Evolutionary conservation across 2,113 vertebrate species (phyloP).

Genomic region (Macrotus californicus): DNA sequence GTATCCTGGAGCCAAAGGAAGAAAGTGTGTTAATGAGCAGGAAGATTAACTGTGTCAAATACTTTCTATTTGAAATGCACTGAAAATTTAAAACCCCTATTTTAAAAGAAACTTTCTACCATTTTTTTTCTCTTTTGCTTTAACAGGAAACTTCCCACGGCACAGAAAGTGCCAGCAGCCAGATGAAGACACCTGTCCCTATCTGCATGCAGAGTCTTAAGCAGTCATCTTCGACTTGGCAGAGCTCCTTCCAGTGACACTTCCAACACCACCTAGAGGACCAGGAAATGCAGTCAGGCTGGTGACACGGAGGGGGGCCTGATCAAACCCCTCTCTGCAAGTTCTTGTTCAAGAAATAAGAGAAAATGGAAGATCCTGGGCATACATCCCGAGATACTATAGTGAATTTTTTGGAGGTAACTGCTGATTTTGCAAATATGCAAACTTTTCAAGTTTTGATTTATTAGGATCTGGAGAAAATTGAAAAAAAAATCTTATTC

Average conservation of each 20-base stretch:
- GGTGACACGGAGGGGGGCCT: slow-evolving; percentile 34
- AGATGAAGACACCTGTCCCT: slow-evolving; percentile 72
- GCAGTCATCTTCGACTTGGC: slow-evolving; percentile 58
- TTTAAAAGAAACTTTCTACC: slow-evolving; percentile 56
- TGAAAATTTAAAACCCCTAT: neutral
- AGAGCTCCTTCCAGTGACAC: slow-evolving; percentile 48
- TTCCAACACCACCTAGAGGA: slow-evolving; percentile 71
- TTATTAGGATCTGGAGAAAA: slow-evolving; percentile 40
- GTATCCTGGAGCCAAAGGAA: neutral
- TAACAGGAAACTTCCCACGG: slow-evolving; percentile 57
- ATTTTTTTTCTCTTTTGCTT: slow-evolving; percentile 44
- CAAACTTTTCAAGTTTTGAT: slow-evolving; percentile 39
- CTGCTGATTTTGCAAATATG: slow-evolving; percentile 40
- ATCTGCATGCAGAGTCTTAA: slow-evolving; percentile 61
- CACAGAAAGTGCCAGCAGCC: slow-evolving; percentile 64
- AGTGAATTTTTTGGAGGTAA: slow-evolving; percentile 18
- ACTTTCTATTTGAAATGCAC: neutral
- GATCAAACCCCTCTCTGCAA: neutral
- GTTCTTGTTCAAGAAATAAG: slow-evolving; percentile 12
- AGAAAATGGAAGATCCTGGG: slow-evolving; percentile 32
- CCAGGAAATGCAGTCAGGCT: slow-evolving; percentile 52
- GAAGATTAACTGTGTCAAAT: neutral
- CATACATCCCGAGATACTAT: neutral
- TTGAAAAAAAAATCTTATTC: neutral
- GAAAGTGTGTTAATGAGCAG: neutral